Conservation (phyloP, 2,113 vertebrate species). For the Meles meles region DNA sequence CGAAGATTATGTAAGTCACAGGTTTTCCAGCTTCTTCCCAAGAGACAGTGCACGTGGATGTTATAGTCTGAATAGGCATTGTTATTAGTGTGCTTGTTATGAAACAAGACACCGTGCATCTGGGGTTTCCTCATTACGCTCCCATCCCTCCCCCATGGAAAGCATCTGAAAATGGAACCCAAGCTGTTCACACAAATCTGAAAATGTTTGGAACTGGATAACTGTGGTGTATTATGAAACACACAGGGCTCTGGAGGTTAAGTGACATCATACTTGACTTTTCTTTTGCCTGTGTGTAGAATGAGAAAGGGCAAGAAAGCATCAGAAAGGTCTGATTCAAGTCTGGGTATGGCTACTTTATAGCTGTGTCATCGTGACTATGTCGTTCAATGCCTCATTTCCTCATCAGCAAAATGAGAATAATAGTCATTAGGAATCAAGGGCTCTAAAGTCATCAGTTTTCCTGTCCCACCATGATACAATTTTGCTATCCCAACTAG, state of each 20-base stretch:
- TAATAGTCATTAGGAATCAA: not conserved
- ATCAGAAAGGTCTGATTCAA: not conserved
- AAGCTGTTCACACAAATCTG: not conserved
- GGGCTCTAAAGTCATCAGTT: not conserved
- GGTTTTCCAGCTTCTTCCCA: not conserved
- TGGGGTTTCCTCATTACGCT: not conserved
- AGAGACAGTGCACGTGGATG: not conserved
- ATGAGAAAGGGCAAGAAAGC: not conserved
- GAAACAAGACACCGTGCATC: not conserved
- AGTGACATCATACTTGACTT: not conserved
- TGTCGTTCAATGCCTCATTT: not conserved
- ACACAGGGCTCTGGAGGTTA: not conserved
- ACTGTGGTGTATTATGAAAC: not conserved
- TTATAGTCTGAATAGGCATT: not conserved
- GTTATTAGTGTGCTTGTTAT: not conserved
- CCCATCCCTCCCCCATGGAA: not conserved
- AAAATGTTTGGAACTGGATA: not conserved
- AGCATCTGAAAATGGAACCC: not conserved
- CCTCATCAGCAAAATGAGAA: not conserved
- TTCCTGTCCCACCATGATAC: not conserved
- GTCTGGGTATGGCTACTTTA: not conserved
- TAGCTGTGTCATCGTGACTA: not conserved
- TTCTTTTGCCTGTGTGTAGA: not conserved
- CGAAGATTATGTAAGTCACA: not conserved
- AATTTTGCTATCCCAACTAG: not conserved